Evolutionary conservation across 2,888 invertebrate species (phyloP).

Genomic region (Xanthostigma xanthostigma): DNA sequence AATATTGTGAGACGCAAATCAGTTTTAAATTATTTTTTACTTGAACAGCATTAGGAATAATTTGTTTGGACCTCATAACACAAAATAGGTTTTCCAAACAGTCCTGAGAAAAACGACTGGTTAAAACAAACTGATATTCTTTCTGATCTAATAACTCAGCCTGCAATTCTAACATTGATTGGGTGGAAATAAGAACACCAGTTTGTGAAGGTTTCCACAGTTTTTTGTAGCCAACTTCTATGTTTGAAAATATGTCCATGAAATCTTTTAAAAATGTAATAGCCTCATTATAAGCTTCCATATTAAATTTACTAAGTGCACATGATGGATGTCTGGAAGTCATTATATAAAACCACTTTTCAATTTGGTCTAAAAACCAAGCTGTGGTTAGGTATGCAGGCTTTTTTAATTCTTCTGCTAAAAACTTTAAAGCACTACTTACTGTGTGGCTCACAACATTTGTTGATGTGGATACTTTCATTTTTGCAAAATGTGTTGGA

Average conservation of each 20-base stretch:
- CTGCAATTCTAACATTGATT: slow-evolving; percentile 13
- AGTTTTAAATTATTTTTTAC: slow-evolving; percentile 13
- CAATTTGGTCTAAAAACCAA: slow-evolving; percentile 14
- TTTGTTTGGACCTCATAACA: slow-evolving; percentile 10
- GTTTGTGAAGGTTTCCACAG: slow-evolving; percentile 13
- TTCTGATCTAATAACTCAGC: slow-evolving; percentile 9
- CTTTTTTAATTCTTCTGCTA: slow-evolving; percentile 8
- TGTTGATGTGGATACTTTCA: slow-evolving; percentile 13
- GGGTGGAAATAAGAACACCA: slow-evolving; percentile 9
- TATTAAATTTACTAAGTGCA: slow-evolving; percentile 12
- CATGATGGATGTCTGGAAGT: slow-evolving; percentile 11
- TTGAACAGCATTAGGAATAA: slow-evolving; percentile 11
- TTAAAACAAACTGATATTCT: slow-evolving; percentile 12
- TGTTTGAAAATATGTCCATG: slow-evolving; percentile 7
- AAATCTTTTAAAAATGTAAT: slow-evolving; percentile 11
- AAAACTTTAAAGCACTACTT: slow-evolving; percentile 10
- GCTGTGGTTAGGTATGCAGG: slow-evolving; percentile 13
- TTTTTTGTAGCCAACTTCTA: slow-evolving; percentile 7
- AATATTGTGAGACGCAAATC: slow-evolving; percentile 12
- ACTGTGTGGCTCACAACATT: slow-evolving; percentile 12
- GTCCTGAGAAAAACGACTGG: slow-evolving; percentile 13
- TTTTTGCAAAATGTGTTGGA: slow-evolving; percentile 13
- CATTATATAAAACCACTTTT: slow-evolving; percentile 15
- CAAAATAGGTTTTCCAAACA: slow-evolving; percentile 14
- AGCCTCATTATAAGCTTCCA: slow-evolving; percentile 8